Base-by-base conservation (phyloP, 2,888 invertebrate genomes). In the Drosophila leonis region DNA sequence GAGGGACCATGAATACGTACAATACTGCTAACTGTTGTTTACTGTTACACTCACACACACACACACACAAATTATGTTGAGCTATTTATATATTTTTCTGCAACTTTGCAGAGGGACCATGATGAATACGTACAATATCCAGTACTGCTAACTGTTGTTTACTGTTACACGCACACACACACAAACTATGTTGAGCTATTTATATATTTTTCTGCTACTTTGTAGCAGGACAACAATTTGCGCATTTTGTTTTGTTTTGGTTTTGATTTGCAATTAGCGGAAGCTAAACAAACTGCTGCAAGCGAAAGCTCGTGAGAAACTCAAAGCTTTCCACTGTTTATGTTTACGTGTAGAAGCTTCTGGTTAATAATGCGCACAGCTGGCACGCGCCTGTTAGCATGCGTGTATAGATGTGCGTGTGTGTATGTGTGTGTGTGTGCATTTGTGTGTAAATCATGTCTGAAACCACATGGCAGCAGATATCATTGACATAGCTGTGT, bases 311-410 rank as follows among this genome's bases (percentile, higher is more conserved):
- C 44, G 35, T 27, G 35, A 24, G 24, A 15, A 18, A 15, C 27
- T 15, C 44, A 46, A 52, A 70, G 78, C 65, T 72, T 39, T 60
- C 5, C 29, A 56, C 49, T 59, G 66, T 66, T 75, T 75, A 57
- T 75, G 74, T 77, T 72, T 55, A 75, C 49, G 15, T 46, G 24
- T 46, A 15, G 56, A 54, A 60, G 67, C 73, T 75, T 78, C 63
- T 78, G 42, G 55, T 31, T 27, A 42, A 46, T 33, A 42, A 35
- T 33, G 37, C 24, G 33, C 56, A 33, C 51, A 75, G 72, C 57
- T 75, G 77, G 4, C 35, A 24, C 35, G 29, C 20, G 35, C 12
- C 33, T 33, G 48, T 49, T 31, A 31, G 41, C 15, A 15, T 18
- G 39, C 13, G 24, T 37, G 9, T 27, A 44, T 35, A n/a, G 15